Percentiles rank a stretch among this genome's conserved stretches.
Conservation (phyloP, 2,113 vertebrate genomes). For the Terrapene triunguis region DNA sequence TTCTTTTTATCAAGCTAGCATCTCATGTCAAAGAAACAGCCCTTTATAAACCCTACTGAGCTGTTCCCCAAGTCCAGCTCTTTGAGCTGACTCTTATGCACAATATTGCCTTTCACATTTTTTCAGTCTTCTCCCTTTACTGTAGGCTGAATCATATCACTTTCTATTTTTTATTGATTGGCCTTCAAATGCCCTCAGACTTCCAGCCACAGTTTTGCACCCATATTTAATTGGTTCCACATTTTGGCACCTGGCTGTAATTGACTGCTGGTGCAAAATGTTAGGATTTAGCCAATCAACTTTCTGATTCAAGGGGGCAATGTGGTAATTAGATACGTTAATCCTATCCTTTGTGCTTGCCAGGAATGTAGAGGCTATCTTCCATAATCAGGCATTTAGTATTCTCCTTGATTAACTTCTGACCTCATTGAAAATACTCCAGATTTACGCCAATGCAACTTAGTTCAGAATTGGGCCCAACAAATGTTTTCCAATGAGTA, state of each 20-base stretch:
- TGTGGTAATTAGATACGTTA: slow-evolving; percentile 69
- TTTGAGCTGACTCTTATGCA: background rate
- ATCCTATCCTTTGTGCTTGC: slow-evolving; percentile 68
- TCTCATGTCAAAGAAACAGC: background rate
- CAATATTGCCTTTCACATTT: background rate
- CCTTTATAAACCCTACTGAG: background rate
- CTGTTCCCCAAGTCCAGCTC: background rate
- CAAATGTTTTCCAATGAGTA: slow-evolving; percentile 60
- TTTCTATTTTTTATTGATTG: slow-evolving; percentile 1
- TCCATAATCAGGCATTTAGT: slow-evolving; percentile 65
- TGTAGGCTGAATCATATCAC: background rate
- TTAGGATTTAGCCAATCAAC: slow-evolving; percentile 63
- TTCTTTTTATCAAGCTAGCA: background rate
- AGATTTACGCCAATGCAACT: slow-evolving; percentile 59
- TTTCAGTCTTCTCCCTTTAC: background rate
- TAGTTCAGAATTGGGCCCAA: slow-evolving; percentile 55
- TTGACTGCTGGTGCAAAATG: slow-evolving; percentile 33
- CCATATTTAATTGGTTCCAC: slow-evolving; percentile 36
- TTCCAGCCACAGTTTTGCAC: slow-evolving; percentile 32
- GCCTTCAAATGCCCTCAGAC: background rate
- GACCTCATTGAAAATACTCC: slow-evolving; percentile 57
- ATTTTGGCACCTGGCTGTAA: slow-evolving; percentile 37
- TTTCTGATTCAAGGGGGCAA: slow-evolving; percentile 71
- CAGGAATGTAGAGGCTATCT: slow-evolving; percentile 54
- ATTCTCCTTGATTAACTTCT: slow-evolving; percentile 70